Evolutionary conservation across 1,140 invertebrate genomes (phyloP).

Genomic region (Drepana arcuata): DNA sequence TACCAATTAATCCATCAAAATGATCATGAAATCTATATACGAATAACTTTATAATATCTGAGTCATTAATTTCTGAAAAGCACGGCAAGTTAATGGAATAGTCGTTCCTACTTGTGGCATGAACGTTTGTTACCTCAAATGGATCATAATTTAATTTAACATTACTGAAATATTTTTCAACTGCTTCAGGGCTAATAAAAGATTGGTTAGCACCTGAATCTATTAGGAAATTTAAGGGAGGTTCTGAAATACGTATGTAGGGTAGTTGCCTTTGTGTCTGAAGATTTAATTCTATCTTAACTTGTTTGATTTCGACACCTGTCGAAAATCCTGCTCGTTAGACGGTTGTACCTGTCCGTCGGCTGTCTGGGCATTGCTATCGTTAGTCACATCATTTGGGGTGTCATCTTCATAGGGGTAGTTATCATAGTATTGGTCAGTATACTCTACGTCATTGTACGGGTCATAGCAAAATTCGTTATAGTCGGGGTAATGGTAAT

Average conservation of each 20-base stretch:
- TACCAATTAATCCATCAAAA: slow-evolving; percentile 4
- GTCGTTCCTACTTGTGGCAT: slow-evolving; percentile 7
- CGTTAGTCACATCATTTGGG: not conserved
- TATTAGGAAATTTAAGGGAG: slow-evolving; percentile 9
- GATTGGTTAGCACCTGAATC: slow-evolving; percentile 7
- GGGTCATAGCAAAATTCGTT: not conserved
- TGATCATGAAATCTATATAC: slow-evolving; percentile 8
- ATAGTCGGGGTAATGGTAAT: slow-evolving; percentile 4
- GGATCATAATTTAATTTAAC: slow-evolving; percentile 7
- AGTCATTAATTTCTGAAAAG: slow-evolving; percentile 2
- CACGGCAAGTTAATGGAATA: slow-evolving; percentile 15
- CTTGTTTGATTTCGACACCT: not conserved
- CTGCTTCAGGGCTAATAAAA: slow-evolving; percentile 4
- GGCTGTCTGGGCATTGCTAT: not conserved
- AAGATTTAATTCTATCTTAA: slow-evolving; percentile 11
- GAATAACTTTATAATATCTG: slow-evolving; percentile 4
- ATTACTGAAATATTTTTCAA: slow-evolving; percentile 5
- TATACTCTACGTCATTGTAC: too few species aligned
- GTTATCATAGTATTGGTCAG: not conserved
- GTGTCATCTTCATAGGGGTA: not conserved
- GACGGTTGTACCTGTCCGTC: not conserved
- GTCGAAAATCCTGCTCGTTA: slow-evolving; percentile 5
- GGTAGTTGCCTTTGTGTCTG: slow-evolving; percentile 7
- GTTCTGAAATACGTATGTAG: slow-evolving; percentile 6
- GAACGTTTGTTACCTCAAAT: slow-evolving; percentile 14